Conservation (phyloP, 2,797 vertebrate species). For the Denticeps clupeoides region DNA sequence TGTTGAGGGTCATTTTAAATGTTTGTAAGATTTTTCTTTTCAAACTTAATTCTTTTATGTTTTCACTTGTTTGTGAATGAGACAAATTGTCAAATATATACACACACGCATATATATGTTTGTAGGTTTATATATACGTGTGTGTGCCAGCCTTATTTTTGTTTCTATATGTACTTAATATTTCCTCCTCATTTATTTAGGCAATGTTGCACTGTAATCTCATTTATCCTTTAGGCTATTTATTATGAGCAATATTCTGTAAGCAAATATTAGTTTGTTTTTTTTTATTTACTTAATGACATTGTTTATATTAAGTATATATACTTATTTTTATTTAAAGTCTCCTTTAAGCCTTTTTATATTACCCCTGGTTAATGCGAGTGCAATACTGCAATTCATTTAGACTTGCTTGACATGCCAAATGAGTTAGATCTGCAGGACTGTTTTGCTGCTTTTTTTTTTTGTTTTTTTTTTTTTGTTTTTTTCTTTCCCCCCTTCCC, state of each 20-base stretch:
- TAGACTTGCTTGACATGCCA: constrained; percentile 28
- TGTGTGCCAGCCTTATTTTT: no score
- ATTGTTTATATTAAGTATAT: neutral
- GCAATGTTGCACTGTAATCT: constrained; percentile 31
- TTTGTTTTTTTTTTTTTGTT: constrained; percentile 22
- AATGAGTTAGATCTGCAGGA: constrained; percentile 22
- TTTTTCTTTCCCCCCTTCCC: neutral
- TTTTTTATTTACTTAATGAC: no score
- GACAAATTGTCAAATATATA: no score
- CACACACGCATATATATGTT: no score
- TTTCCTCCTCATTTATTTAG: no score
- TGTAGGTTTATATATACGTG: no score
- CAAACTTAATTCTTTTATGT: neutral
- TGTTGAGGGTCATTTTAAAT: no score
- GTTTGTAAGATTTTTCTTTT: constrained; percentile 8
- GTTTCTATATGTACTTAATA: no score
- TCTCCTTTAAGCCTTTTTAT: constrained; percentile 32
- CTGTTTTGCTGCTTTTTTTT: constrained; percentile 32
- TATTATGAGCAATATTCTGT: constrained; percentile 50
- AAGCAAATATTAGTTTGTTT: constrained; percentile 28
- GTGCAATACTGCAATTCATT: constrained; percentile 16
- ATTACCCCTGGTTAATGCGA: neutral
- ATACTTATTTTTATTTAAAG: constrained; percentile 18
- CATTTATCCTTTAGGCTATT: constrained; percentile 36
- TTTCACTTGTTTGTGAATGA: no score